These are phyloP conservation scores for Bubalus kerabau DNA, from an alignment of 2,113 vertebrate genomes.

Conservation along the genomic window DNA sequence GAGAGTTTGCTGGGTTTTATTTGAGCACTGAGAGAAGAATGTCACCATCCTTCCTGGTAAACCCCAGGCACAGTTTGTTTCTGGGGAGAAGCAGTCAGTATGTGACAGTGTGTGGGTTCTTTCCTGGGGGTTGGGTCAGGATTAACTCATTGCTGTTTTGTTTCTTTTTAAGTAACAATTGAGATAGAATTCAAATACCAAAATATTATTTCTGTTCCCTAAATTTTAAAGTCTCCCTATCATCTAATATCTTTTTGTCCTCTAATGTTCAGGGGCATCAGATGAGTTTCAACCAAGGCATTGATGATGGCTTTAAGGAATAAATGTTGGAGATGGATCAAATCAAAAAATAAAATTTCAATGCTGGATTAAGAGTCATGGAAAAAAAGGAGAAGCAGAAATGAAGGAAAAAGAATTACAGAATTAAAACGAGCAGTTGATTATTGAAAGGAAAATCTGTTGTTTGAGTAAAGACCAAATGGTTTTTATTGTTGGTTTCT, in stretches of 20 bases:
- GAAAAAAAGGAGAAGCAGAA: conserved; percentile 1
- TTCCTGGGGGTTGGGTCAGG: background rate
- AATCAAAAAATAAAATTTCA: conserved; percentile 31
- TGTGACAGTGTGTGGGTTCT: background rate
- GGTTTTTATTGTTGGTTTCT: background rate
- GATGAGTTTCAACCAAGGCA: background rate
- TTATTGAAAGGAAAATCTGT: conserved; percentile 32
- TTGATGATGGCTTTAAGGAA: background rate
- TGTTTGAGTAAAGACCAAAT: conserved; percentile 41
- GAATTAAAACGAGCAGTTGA: background rate
- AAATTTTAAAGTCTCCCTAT: background rate
- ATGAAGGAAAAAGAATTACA: conserved; percentile 3
- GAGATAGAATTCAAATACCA: background rate
- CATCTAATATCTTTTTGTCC: background rate
- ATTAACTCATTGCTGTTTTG: background rate
- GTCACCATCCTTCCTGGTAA: background rate
- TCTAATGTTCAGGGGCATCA: background rate
- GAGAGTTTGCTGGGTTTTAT: conserved; percentile 49
- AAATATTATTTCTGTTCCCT: background rate
- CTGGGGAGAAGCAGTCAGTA: background rate
- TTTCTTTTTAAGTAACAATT: background rate
- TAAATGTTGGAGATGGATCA: conserved; percentile 11
- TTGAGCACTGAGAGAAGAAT: conserved; percentile 15
- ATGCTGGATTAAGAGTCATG: background rate
- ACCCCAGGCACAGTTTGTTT: background rate